These are phyloP conservation scores for Megalurothrips usitatus DNA, from an alignment of 2,888 invertebrate genomes.

Conservation along the genomic window DNA sequence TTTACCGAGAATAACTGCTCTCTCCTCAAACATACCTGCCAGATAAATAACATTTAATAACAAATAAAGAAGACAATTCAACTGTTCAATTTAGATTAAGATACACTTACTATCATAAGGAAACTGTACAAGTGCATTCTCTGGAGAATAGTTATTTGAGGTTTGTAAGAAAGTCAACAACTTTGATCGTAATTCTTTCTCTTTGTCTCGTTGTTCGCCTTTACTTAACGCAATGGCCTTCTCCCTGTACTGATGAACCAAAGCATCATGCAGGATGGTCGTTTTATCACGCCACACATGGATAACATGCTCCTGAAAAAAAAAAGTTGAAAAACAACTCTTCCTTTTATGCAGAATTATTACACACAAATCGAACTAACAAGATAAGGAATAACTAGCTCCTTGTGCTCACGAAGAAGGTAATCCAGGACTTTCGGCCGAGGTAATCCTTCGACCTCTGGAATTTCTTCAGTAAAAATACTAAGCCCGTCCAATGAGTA, in stretches of 20 bases:
- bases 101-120: conserved; percentile 61
- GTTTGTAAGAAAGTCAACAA: conserved; percentile 74
- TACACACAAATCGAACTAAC: conserved; percentile 44
- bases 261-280: conserved; percentile 81
- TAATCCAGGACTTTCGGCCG: conserved; percentile 85
- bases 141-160: conserved; percentile 77
- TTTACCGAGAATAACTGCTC: conserved; percentile 89
- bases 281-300: conserved; percentile 82
- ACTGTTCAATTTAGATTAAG: neutral
- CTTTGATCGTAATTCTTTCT: conserved; percentile 54
- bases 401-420: conserved; percentile 72
- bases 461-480: conserved; percentile 80
- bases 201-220: conserved; percentile 46
- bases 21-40: conserved; percentile 76
- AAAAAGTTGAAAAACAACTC: conserved; percentile 26
- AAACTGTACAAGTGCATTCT: conserved; percentile 79
- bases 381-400: conserved; percentile 83
- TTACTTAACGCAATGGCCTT: conserved; percentile 51
- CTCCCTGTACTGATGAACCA: conserved; percentile 85
- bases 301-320: conserved; percentile 77
- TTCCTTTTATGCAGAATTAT: too few relatives aligned
- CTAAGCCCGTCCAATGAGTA: conserved; percentile 84
- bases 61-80: neutral
- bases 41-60: neutral
- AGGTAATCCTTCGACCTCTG: conserved; percentile 85